Evolutionary conservation across 2,797 vertebrate genomes (phyloP).

Genomic region (Falco rusticolus): DNA sequence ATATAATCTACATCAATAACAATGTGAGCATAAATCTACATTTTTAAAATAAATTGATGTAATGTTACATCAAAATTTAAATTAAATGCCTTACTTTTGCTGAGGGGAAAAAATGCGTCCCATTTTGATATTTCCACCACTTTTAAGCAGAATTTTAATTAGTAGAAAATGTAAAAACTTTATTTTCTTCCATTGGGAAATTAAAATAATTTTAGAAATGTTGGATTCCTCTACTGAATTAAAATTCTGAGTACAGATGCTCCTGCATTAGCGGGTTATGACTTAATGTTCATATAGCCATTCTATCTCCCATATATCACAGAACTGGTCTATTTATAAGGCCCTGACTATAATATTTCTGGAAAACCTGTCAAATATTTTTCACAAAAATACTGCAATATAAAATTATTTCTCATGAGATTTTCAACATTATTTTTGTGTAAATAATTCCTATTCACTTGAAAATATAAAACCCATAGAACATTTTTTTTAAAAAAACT

Average conservation of each 20-base stretch:
- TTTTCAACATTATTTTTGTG: neutral
- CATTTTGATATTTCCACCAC: neutral
- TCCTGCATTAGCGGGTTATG: neutral
- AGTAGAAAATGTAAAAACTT: neutral
- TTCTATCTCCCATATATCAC: neutral
- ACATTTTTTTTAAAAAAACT: fast-evolving
- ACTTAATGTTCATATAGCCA: neutral
- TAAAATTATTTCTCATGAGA: neutral
- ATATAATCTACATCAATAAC: neutral
- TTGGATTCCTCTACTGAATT: neutral
- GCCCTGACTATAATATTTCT: neutral
- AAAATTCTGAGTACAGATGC: neutral
- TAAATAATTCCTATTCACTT: neutral
- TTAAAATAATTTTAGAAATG: neutral
- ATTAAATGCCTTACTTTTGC: neutral
- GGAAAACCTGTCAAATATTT: neutral
- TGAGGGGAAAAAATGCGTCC: neutral
- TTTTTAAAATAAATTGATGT: neutral
- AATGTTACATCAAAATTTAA: neutral
- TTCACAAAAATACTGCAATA: neutral
- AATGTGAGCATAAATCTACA: neutral
- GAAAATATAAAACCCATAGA: neutral
- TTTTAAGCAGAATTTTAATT: neutral
- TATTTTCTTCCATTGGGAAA: neutral
- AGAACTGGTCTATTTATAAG: neutral